phyloP scores from a whole-genome alignment of 2,888 invertebrate genomes.

The Stratiomys singularior region DNA sequence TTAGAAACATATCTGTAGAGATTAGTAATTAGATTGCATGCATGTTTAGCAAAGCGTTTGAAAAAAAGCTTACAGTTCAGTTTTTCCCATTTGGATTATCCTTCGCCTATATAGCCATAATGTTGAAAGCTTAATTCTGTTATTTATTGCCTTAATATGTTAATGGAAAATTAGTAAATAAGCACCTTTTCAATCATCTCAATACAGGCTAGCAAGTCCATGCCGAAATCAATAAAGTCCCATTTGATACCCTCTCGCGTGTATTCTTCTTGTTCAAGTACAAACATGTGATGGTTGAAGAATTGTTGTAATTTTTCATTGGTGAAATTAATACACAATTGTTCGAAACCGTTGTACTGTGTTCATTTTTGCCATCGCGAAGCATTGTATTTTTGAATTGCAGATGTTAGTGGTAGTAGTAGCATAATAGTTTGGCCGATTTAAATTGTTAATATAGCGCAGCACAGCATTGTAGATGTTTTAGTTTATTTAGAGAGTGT shows the following conservation, averaged over 20 bases:
- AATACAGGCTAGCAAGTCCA: slow-evolving; percentile 98
- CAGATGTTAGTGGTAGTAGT: slow-evolving; percentile 18
- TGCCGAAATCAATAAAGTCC: slow-evolving; percentile 99
- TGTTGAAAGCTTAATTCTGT: neutral
- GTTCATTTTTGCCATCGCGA: neutral
- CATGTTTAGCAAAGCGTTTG: neutral
- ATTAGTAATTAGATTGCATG: neutral
- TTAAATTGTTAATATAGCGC: slow-evolving; percentile 23
- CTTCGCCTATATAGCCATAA: neutral
- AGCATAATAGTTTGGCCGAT: neutral
- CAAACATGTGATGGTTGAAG: slow-evolving; percentile 99
- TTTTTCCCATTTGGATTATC: neutral
- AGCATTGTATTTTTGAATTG: neutral
- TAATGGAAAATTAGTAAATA: slow-evolving; percentile 48
- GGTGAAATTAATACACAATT: slow-evolving; percentile 99
- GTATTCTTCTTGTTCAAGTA: slow-evolving; percentile 99
- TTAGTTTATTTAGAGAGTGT: neutral
- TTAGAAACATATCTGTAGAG: neutral
- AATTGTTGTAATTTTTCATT: slow-evolving; percentile 99
- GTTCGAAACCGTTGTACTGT: slow-evolving; percentile 98
- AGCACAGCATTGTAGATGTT: slow-evolving; percentile 24
- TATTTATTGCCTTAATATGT: slow-evolving; percentile 7
- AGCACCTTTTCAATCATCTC: slow-evolving; percentile 97
- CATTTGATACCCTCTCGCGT: slow-evolving; percentile 96
- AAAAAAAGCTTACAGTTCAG: slow-evolving; percentile 33